Conservation (phyloP, 2,113 vertebrate species). For the Paradisaea rubra region DNA sequence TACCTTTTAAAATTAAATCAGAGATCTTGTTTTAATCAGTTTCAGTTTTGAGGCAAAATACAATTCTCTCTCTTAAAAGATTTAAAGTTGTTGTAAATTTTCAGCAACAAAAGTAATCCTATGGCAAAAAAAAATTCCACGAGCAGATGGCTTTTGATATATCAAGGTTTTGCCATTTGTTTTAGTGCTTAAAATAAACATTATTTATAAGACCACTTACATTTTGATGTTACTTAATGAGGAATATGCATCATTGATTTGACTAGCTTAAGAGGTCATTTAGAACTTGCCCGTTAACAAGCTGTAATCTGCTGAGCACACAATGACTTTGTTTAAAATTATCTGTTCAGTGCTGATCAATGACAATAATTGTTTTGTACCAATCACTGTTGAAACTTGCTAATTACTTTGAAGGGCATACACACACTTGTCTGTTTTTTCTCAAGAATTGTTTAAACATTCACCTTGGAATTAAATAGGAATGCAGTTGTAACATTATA, state of each 20-base stretch:
- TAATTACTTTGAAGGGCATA: conserved; percentile 95
- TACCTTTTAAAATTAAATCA: neutral
- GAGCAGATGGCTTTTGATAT: conserved; percentile 75
- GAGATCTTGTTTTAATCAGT: neutral
- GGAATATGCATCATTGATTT: conserved; percentile 96
- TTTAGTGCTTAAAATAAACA: conserved; percentile 91
- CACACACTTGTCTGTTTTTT: conserved; percentile 59
- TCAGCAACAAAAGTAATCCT: conserved; percentile 42
- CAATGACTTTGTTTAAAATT: conserved; percentile 99
- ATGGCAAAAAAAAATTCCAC: conserved; percentile 2
- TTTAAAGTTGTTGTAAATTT: conserved; percentile 51
- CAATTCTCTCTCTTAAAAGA: neutral
- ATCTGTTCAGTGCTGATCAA: conserved; percentile 96
- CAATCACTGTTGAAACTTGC: conserved; percentile 89
- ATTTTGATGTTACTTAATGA: conserved; percentile 95
- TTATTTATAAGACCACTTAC: conserved; percentile 93
- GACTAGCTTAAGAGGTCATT: conserved; percentile 96
- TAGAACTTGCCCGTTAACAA: conserved; percentile 87
- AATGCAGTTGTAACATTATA: neutral
- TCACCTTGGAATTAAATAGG: conserved; percentile 62
- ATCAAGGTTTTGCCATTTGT: conserved; percentile 82
- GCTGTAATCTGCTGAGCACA: conserved; percentile 86
- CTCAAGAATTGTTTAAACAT: conserved; percentile 18
- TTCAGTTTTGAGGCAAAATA: neutral
- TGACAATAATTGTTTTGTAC: conserved; percentile 96